Percentiles rank a stretch among this genome's conserved stretches.
Evolutionary conservation across 2,113 vertebrate species (phyloP).

Genomic region (Dinomys branickii): DNA sequence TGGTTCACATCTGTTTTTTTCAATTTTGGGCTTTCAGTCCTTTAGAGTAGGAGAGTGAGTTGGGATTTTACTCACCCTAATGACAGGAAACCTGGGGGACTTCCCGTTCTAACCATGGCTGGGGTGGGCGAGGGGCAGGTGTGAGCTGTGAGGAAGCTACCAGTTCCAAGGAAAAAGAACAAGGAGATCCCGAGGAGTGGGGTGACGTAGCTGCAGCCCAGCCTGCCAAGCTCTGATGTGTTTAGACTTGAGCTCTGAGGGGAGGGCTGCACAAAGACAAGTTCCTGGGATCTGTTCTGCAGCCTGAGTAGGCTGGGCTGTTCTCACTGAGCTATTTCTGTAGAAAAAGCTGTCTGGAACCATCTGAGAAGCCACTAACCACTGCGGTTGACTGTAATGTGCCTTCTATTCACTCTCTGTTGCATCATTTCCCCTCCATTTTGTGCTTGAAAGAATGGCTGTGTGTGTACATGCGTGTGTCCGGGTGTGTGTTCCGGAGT

Average conservation of each 20-base stretch:
- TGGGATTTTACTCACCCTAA: not conserved
- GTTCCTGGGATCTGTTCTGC: slow-evolving; percentile 34
- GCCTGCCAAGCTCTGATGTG: slow-evolving; percentile 49
- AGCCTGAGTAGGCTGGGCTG: slow-evolving; percentile 59
- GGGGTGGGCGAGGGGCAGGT: not conserved
- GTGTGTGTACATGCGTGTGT: not conserved
- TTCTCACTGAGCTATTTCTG: slow-evolving; percentile 67
- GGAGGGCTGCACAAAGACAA: slow-evolving; percentile 36
- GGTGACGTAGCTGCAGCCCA: not conserved
- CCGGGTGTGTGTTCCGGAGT: slow-evolving; percentile 53
- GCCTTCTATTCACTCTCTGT: slow-evolving; percentile 24
- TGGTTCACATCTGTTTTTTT: not conserved
- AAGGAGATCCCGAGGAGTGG: not conserved
- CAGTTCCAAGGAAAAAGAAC: not conserved
- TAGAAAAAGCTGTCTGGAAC: slow-evolving; percentile 70
- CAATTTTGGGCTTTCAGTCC: not conserved
- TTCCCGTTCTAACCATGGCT: not conserved
- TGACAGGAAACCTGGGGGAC: not conserved
- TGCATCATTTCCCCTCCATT: slow-evolving; percentile 68
- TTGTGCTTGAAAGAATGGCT: slow-evolving; percentile 16
- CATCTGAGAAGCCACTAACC: slow-evolving; percentile 66
- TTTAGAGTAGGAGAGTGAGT: not conserved
- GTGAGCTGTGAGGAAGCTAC: not conserved
- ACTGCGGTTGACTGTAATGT: not conserved
- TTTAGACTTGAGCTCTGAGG: slow-evolving; percentile 65